Percentiles rank a stretch among this genome's conserved stretches.
phyloP scores from a whole-genome alignment of 2,888 invertebrate species.

The Nebria brevicollis region DNA sequence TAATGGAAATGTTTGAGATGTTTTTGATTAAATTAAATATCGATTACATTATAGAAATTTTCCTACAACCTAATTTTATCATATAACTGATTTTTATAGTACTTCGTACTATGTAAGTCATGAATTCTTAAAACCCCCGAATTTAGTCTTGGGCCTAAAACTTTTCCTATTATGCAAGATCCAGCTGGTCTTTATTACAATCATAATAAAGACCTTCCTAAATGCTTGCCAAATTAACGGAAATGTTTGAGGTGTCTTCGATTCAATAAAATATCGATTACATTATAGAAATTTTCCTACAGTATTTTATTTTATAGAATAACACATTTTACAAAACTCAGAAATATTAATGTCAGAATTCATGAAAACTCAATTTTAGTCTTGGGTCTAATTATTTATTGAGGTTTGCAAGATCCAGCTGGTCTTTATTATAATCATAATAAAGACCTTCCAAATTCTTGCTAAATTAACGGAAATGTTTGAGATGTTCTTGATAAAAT shows the following conservation, averaged over 20 bases:
- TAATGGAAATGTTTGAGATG: conserved; percentile 57
- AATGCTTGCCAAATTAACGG: conserved; percentile 56
- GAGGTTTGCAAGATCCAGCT: conserved; percentile 54
- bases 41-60: conserved; percentile 53
- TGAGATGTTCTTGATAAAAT: conserved; percentile 9
- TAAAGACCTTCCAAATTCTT: conserved; percentile 55
- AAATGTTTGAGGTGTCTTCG: conserved; percentile 56
- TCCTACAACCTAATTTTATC: conserved; percentile 49
- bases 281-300: conserved; percentile 54
- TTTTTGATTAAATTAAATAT: conserved; percentile 46
- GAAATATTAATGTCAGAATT: too few species aligned
- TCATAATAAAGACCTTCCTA: conserved; percentile 54
- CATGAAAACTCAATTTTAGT: too few species aligned
- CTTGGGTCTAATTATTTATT: too few species aligned
- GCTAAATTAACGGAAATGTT: conserved; percentile 54
- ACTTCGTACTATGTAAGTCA: too few species aligned
- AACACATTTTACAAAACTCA: too few species aligned
- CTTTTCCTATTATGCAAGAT: conserved; percentile 51
- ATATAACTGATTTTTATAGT: not conserved
- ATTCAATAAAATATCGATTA: conserved; percentile 40
- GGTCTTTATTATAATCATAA: conserved; percentile 50
- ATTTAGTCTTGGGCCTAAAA: too few species aligned
- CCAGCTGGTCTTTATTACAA: conserved; percentile 52
- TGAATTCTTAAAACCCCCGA: too few species aligned
- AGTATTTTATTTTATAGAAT: conserved; percentile 39